phyloP scores from a whole-genome alignment of 2,113 vertebrate genomes.

The Cottus gobio region DNA sequence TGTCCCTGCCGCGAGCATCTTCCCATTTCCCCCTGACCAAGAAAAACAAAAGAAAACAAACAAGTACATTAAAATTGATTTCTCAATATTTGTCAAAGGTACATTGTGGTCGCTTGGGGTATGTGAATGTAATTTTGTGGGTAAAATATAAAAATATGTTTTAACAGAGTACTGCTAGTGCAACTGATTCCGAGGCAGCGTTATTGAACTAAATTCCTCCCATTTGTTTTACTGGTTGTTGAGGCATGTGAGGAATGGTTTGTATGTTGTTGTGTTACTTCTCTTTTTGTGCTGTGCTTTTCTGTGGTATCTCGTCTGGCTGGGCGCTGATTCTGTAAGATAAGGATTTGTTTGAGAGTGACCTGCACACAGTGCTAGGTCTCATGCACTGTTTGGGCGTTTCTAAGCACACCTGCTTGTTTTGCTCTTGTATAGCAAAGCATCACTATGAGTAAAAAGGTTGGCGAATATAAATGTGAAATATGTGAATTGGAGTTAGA shows the following conservation, averaged over 20 bases:
- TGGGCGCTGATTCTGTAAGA: not conserved
- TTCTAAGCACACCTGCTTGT: constrained; percentile 14
- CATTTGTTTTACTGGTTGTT: not conserved
- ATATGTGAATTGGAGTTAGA: not conserved
- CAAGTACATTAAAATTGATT: not conserved
- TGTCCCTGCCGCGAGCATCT: too few species aligned
- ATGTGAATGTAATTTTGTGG: not conserved
- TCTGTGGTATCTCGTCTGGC: not conserved
- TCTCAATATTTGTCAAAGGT: not conserved
- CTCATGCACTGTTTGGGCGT: constrained; percentile 7
- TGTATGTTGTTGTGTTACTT: not conserved
- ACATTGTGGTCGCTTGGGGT: not conserved
- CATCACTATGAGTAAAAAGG: constrained; percentile 12
- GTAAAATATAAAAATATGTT: not conserved
- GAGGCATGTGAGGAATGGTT: not conserved
- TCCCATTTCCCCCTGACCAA: too few species aligned
- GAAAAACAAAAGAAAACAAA: too few species aligned
- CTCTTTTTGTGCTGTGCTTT: not conserved
- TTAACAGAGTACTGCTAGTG: not conserved
- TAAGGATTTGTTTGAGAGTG: constrained; percentile 5
- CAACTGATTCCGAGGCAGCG: not conserved
- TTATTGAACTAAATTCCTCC: not conserved
- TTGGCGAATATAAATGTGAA: constrained; percentile 18
- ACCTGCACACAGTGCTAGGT: not conserved
- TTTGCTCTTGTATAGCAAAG: constrained; percentile 22